A percentile compares a stretch with the other conserved stretches of the same genome.
Evolutionary conservation across 1,140 invertebrate genomes (phyloP).

Genomic region (Cydia splendana): DNA sequence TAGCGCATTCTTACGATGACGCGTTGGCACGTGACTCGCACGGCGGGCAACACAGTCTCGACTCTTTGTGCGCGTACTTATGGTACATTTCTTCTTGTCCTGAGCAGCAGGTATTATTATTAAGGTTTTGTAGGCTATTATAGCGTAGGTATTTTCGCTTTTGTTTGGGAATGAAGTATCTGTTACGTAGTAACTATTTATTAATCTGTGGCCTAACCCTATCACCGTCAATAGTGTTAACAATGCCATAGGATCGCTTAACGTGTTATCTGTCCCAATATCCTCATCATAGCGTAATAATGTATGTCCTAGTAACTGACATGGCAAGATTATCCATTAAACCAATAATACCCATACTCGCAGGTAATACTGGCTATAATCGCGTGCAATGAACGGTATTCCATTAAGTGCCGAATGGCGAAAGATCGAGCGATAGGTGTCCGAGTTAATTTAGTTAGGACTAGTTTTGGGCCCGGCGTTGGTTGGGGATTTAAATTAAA

Average conservation of each 20-base stretch:
- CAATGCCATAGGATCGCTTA: slow-evolving; percentile 1
- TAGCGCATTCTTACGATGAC: no score
- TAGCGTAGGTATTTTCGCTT: no score
- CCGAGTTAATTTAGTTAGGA: neutral
- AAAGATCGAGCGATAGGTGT: neutral
- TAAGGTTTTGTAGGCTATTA: no score
- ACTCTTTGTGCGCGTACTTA: no score
- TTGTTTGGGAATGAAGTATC: no score
- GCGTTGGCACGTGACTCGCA: no score
- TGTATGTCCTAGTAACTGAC: neutral
- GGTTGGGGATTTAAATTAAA: neutral
- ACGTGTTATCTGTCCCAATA: neutral
- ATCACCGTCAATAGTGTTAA: neutral
- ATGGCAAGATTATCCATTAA: neutral
- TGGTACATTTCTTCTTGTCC: no score
- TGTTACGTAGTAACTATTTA: no score
- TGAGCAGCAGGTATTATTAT: no score
- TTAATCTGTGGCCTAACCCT: neutral
- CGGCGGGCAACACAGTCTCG: no score
- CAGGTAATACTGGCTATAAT: neutral
- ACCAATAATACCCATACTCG: neutral
- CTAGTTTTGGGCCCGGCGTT: neutral
- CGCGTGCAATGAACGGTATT: neutral
- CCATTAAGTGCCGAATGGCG: neutral
- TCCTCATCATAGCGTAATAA: slow-evolving; percentile 1